Conservation (phyloP, 2,113 vertebrate species). For the Percopsis transmontana region DNA sequence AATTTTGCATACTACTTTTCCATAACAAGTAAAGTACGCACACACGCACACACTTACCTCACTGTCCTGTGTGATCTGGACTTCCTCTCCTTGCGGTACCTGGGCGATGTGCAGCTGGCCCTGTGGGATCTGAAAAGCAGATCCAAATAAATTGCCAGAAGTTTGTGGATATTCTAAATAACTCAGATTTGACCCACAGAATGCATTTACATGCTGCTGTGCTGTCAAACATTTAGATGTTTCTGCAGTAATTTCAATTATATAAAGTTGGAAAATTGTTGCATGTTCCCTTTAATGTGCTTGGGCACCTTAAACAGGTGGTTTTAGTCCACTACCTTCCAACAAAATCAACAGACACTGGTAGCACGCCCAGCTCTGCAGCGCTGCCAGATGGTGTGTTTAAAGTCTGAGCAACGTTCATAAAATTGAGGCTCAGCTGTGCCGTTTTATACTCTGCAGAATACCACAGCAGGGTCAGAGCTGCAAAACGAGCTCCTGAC, state of each 20-base stretch:
- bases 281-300: not conserved
- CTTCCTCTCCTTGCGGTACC: constrained; percentile 97
- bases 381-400: constrained; percentile 17
- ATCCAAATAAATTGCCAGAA: constrained; percentile 50
- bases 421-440: constrained; percentile 49
- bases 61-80: constrained; percentile 98
- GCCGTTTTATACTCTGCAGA: constrained; percentile 31
- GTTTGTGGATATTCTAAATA: not conserved
- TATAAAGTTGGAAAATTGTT: no score
- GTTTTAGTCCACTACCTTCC: not conserved
- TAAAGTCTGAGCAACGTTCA: constrained; percentile 38
- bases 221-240: no score
- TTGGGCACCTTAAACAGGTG: not conserved
- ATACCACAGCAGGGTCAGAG: constrained; percentile 32
- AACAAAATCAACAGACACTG: not conserved
- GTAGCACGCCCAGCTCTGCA: constrained; percentile 1
- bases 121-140: constrained; percentile 85
- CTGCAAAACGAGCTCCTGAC: constrained; percentile 24
- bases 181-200: no score
- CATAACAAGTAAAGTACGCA: not conserved
- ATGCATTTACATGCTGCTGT: no score
- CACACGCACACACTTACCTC: constrained; percentile 80
- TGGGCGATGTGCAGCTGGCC: constrained; percentile 98
- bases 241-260: not conserved
- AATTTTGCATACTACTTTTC: no score